phyloP scores from a whole-genome alignment of 2,113 vertebrate genomes.

The Hemiprocne comata region DNA sequence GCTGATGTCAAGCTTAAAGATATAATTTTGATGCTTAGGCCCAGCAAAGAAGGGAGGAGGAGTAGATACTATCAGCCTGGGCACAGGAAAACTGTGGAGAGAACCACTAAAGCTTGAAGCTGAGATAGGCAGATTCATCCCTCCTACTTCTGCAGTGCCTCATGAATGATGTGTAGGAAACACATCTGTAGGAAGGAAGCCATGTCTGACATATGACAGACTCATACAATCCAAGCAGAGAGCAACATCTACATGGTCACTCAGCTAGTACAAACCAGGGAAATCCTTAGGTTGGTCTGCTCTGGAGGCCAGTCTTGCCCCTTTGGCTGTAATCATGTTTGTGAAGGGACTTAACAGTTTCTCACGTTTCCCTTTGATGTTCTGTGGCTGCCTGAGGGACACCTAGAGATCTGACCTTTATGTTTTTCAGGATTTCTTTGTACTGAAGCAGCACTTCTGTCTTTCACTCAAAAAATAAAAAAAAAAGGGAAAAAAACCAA shows the following conservation, averaged over 20 bases:
- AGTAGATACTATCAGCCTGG: rapidly evolving
- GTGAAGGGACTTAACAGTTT: neutral
- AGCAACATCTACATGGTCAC: neutral
- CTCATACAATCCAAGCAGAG: neutral
- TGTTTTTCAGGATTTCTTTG: neutral
- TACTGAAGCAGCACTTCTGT: neutral
- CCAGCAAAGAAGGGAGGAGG: neutral
- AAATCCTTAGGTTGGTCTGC: neutral
- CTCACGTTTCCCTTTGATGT: neutral
- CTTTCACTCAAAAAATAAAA: rapidly evolving
- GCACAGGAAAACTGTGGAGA: rapidly evolving
- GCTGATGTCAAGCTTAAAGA: neutral
- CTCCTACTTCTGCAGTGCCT: neutral
- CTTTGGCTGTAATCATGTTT: neutral
- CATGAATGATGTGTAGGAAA: neutral
- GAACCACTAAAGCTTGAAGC: neutral
- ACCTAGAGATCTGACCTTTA: neutral
- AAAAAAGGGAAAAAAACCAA: no score
- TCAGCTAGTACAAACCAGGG: neutral
- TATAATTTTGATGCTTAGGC: neutral
- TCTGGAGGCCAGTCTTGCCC: neutral
- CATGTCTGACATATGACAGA: neutral
- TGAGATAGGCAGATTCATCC: neutral
- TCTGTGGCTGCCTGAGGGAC: neutral
- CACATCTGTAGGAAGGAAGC: neutral